phyloP scores from a whole-genome alignment of 2,888 invertebrate genomes.

The Caenorhabditis zanzibari region DNA sequence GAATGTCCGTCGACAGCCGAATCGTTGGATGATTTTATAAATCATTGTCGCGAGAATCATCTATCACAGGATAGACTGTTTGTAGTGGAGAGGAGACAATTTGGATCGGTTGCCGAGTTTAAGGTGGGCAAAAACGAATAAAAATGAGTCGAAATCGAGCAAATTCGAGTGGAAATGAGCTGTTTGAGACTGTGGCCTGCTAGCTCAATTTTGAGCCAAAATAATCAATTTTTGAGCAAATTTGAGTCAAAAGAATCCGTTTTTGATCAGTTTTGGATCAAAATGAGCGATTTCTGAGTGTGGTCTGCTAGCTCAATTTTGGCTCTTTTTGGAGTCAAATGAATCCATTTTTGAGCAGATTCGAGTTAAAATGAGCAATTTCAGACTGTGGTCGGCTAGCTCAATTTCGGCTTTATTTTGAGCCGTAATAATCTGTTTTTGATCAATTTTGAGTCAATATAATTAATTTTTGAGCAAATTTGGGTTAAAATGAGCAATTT shows the following conservation, averaged over 20 bases:
- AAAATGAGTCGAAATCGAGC: neutral
- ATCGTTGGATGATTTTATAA: conserved; percentile 34
- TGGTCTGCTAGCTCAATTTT: neutral
- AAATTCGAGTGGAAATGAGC: neutral
- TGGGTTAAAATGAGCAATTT: neutral
- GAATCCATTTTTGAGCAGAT: neutral
- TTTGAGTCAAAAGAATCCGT: too few relatives aligned
- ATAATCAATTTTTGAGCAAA: neutral
- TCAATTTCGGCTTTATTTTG: too few relatives aligned
- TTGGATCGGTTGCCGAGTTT: conserved; percentile 25
- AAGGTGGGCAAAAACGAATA: neutral
- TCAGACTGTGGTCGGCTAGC: too few relatives aligned
- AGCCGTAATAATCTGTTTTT: too few relatives aligned
- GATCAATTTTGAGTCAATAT: too few relatives aligned
- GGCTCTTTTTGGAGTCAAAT: too few relatives aligned
- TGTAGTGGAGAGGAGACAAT: conserved; percentile 14
- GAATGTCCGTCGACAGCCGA: conserved; percentile 29
- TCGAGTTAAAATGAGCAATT: neutral
- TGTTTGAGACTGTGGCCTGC: too few relatives aligned
- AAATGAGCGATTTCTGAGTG: too few relatives aligned
- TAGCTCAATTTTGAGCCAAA: neutral
- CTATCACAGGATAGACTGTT: conserved; percentile 27
- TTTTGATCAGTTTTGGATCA: neutral
- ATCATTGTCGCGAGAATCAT: conserved; percentile 44
- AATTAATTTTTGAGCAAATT: neutral